phyloP scores from a whole-genome alignment of 2,113 vertebrate species.

The Crotophaga sulcirostris region DNA sequence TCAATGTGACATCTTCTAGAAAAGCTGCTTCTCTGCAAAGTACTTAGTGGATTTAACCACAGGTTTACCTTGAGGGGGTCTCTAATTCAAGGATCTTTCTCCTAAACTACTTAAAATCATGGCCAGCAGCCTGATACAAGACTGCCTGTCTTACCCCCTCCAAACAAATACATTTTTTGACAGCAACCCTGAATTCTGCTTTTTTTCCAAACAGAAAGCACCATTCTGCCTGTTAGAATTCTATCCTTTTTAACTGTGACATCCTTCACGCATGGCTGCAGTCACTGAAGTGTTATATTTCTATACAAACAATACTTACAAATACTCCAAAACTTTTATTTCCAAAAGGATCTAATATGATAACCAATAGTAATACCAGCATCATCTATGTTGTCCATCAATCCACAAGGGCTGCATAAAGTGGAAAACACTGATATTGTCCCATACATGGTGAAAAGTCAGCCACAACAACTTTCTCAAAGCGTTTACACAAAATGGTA shows the following conservation, averaged over 20 bases:
- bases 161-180: neutral
- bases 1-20: neutral
- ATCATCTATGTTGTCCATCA: neutral
- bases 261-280: neutral
- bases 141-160: neutral
- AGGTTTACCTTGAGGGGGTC: neutral
- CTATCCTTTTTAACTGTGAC: neutral
- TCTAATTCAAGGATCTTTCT: neutral
- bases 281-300: neutral
- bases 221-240: neutral
- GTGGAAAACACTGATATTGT: neutral
- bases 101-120: neutral
- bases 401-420: neutral
- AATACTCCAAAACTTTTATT: neutral
- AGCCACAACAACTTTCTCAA: neutral
- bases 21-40: constrained; percentile 2
- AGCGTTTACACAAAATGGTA: neutral
- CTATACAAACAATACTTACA: neutral
- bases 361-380: neutral
- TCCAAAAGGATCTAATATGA: neutral
- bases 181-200: neutral
- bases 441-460: neutral
- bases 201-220: neutral
- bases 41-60: neutral
- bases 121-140: neutral